Evolutionary conservation across 2,113 vertebrate genomes (phyloP).

Genomic region (Neodon shergylaensis): DNA sequence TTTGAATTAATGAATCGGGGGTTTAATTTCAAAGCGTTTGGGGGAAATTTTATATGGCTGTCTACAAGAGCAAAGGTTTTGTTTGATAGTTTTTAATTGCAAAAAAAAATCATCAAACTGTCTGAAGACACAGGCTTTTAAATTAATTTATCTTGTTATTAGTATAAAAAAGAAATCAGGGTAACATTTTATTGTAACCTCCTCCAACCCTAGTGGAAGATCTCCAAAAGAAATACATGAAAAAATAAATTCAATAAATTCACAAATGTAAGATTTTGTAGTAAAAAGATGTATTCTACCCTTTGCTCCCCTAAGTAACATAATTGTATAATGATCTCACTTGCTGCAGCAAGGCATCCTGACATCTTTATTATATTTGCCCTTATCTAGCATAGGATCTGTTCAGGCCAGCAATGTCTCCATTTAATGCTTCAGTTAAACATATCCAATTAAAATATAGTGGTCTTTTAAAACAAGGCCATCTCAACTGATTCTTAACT

Average conservation of each 20-base stretch:
- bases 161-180: background rate
- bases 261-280: constrained; percentile 32
- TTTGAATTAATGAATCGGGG: background rate
- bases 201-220: background rate
- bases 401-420: constrained; percentile 14
- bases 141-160: background rate
- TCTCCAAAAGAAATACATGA: background rate
- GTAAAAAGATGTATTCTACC: background rate
- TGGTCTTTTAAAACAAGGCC: constrained; percentile 41
- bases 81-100: background rate
- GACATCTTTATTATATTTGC: constrained; percentile 62
- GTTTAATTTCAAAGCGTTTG: background rate
- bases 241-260: background rate
- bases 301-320: constrained; percentile 41
- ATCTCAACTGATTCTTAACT: constrained; percentile 5
- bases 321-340: constrained; percentile 51
- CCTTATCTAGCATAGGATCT: constrained; percentile 57
- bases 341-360: constrained; percentile 18
- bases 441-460: constrained; percentile 51
- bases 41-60: background rate
- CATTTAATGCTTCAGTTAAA: constrained; percentile 64
- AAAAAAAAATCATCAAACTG: background rate
- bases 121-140: background rate
- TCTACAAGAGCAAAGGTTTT: background rate
- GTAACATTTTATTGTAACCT: background rate